A percentile compares a stretch with the other conserved stretches of the same genome.
Conservation (phyloP, 1,140 invertebrate genomes). For the Dufourea novaeangliae region DNA sequence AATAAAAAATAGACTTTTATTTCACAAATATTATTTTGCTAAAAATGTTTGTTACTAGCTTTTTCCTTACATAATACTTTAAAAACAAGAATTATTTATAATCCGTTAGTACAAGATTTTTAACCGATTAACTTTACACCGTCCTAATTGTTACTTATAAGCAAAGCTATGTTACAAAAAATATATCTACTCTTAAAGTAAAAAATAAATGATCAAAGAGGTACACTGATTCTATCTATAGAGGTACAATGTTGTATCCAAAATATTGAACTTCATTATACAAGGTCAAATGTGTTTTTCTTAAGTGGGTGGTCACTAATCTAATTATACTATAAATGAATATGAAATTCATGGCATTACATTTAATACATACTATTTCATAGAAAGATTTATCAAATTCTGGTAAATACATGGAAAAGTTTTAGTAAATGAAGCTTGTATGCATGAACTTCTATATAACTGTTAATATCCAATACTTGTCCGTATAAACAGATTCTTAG, state of each 20-base stretch:
- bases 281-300: constrained; percentile 6
- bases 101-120: neutral
- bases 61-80: neutral
- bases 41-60: neutral
- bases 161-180: constrained; percentile 20
- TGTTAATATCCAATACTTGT: neutral
- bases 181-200: constrained; percentile 17
- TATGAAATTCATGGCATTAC: neutral
- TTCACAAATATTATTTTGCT: neutral
- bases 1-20: neutral
- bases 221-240: constrained; percentile 5
- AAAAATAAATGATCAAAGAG: constrained; percentile 12
- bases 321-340: neutral
- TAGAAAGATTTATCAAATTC: constrained; percentile 3
- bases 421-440: neutral
- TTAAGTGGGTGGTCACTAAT: neutral
- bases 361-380: neutral
- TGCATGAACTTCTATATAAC: neutral
- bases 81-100: neutral
- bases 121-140: neutral
- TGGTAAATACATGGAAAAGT: neutral
- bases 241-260: constrained; percentile 22
- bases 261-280: constrained; percentile 11
- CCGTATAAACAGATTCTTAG: neutral
- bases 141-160: neutral